A percentile compares a stretch with the other conserved stretches of the same genome.
Conservation (phyloP, 2,888 invertebrate species). For the Macrostomum cliftonense region DNA sequence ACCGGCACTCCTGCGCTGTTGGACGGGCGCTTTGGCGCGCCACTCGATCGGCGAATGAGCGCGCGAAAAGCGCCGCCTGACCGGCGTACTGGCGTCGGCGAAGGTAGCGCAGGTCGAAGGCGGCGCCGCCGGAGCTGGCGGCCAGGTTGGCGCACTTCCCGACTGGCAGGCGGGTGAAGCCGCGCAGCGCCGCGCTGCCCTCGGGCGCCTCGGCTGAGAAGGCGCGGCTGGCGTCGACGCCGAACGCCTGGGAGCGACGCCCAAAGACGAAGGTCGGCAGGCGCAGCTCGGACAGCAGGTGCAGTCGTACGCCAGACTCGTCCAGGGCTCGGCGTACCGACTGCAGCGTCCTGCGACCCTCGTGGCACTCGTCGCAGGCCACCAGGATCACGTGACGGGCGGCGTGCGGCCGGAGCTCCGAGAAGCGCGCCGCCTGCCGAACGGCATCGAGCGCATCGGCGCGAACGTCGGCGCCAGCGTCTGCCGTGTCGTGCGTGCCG, state of each 20-base stretch:
- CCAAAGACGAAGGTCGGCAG: conserved; percentile 15
- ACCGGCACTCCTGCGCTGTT: no score
- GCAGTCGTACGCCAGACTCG: conserved; percentile 3
- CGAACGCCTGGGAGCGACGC: conserved; percentile 19
- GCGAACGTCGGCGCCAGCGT: no score
- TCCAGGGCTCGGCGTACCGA: conserved; percentile 41
- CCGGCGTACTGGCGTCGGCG: conserved; percentile 14
- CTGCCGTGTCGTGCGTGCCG: neutral
- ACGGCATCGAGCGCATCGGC: no score
- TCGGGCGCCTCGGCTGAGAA: conserved; percentile 43
- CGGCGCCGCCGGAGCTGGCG: conserved; percentile 48
- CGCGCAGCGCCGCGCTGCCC: conserved; percentile 52
- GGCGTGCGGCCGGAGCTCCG: conserved; percentile 2
- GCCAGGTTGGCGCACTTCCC: conserved; percentile 48
- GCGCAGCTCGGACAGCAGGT: conserved; percentile 5
- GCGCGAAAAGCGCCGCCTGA: conserved; percentile 14
- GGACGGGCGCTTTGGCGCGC: conserved; percentile 22
- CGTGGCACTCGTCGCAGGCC: conserved; percentile 2
- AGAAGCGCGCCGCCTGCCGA: conserved; percentile 13
- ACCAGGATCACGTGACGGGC: conserved; percentile 9
- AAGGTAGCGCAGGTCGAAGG: conserved; percentile 44
- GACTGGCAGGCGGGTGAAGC: conserved; percentile 21
- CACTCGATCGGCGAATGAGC: conserved; percentile 31
- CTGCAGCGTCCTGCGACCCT: no score
- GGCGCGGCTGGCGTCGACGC: conserved; percentile 62